These are phyloP conservation scores for Nannoperca australis DNA, from an alignment of 2,797 vertebrate genomes.

Conservation along the genomic window DNA sequence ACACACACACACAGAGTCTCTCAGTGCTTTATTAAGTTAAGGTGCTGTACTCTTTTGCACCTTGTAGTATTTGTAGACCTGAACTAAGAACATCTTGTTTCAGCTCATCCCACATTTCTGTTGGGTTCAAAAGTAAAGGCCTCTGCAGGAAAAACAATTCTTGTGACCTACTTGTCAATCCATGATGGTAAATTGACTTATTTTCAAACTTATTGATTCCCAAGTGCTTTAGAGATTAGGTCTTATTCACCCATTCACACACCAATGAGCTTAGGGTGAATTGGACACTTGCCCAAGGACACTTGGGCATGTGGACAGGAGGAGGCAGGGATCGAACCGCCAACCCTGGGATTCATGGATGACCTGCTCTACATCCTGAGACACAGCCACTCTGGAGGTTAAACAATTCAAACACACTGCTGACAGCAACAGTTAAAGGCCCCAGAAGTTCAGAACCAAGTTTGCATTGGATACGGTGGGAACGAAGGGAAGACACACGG, in stretches of 20 bases:
- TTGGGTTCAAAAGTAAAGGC: not conserved
- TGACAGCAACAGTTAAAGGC: not conserved
- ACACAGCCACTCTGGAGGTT: no score
- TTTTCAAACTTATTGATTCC: no score
- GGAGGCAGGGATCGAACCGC: no score
- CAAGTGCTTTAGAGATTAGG: no score
- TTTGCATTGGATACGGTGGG: not conserved
- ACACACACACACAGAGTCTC: constrained; percentile 29
- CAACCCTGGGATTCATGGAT: no score
- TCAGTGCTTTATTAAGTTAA: not conserved
- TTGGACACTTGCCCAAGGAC: no score
- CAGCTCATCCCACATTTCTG: not conserved
- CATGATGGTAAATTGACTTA: no score
- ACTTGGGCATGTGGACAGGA: no score
- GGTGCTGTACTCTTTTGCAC: not conserved
- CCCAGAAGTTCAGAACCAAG: not conserved
- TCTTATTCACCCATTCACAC: no score
- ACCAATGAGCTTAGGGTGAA: no score
- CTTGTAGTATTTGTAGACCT: not conserved
- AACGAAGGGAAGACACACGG: not conserved
- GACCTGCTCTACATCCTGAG: no score
- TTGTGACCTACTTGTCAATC: constrained; percentile 11
- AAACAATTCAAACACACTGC: no score
- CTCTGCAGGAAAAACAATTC: not conserved
- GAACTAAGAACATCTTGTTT: constrained; percentile 20